Base-by-base conservation (phyloP, 2,113 vertebrate species). In the Psittacara wagleri region DNA sequence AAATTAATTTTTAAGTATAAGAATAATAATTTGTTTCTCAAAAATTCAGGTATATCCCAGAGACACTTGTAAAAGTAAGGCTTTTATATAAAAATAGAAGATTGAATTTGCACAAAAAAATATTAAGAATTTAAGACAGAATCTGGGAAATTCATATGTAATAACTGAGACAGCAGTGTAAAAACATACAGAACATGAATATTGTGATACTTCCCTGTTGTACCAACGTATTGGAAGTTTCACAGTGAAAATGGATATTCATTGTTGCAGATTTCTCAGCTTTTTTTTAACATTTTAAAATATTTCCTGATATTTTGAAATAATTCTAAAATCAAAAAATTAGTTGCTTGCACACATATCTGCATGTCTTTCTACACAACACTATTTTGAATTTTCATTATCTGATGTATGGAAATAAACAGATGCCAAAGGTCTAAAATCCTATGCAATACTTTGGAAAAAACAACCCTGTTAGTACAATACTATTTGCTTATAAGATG, bases 51-150 rank as follows among this genome's bases (percentile, higher is more conserved):
- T 55, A 66, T 92, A 88, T 80, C 70, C 83, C 83, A 94, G 76
- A 93, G 77, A 92, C 16, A 41, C 15, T 63, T 69, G 79, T 48
- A 95, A 95, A 96, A 94, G 51, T 88, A 93, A 93, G 39, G 93
- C 39, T 51, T 88, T 83, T 55, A 91, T 96, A 96, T 83, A 97
- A 96, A 97, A 96, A 97, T 96, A 94, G 73, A 96, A 91, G 55
- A 86, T 52, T 86, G 52, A 20, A 93, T 93, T 75, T 96, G 66
- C 95, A 96, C 80, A 94, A 90, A 87, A 94, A 86, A 35, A 86
- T 83, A 85, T 8, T 59, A 88, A 51, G 83, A 69, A 54, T 96
- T 54, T 86, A 82, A 95, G 94, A 90, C n/a, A 86, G 67, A 63
- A 39, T 82, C 39, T 77, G 90, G 73, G 73, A 86, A 96, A 84